phyloP scores from a whole-genome alignment of 2,113 vertebrate genomes.

The Apeltes quadracus region DNA sequence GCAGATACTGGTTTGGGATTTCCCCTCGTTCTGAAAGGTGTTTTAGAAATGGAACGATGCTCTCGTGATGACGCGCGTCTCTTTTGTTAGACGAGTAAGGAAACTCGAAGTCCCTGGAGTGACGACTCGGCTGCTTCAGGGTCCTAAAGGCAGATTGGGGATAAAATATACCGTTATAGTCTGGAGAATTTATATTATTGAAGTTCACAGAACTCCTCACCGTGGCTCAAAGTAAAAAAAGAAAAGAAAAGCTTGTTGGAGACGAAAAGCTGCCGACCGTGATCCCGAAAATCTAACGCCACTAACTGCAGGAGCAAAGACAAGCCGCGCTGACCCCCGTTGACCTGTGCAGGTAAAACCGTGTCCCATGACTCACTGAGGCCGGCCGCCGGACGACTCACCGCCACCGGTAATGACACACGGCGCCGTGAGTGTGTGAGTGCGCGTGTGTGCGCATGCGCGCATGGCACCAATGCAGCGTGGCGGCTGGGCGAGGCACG shows the following conservation, averaged over 20 bases:
- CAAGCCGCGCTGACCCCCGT: too few species aligned
- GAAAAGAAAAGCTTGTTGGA: neutral
- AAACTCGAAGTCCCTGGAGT: too few species aligned
- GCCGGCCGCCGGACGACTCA: constrained; percentile 70
- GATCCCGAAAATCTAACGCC: constrained; percentile 45
- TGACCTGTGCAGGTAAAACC: constrained; percentile 76
- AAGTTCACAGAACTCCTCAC: neutral
- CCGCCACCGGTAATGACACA: constrained; percentile 60
- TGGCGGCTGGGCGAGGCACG: neutral
- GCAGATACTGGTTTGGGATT: neutral
- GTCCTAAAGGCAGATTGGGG: neutral
- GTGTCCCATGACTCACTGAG: constrained; percentile 78
- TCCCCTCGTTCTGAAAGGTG: too few species aligned
- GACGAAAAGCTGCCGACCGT: constrained; percentile 30
- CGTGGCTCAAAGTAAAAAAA: too few species aligned
- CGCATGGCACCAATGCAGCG: constrained; percentile 4
- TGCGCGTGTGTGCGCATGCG: neutral
- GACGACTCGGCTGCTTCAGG: too few species aligned
- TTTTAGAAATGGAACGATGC: too few species aligned
- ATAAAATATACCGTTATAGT: neutral
- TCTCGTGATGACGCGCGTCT: too few species aligned
- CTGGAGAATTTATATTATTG: neutral
- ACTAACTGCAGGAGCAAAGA: too few species aligned
- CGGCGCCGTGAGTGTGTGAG: neutral
- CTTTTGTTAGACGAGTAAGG: too few species aligned